A percentile compares a stretch with the other conserved stretches of the same genome.
Conservation (phyloP, 53 echinoderm and acorn worm species). For the Astropecten irregularis region DNA sequence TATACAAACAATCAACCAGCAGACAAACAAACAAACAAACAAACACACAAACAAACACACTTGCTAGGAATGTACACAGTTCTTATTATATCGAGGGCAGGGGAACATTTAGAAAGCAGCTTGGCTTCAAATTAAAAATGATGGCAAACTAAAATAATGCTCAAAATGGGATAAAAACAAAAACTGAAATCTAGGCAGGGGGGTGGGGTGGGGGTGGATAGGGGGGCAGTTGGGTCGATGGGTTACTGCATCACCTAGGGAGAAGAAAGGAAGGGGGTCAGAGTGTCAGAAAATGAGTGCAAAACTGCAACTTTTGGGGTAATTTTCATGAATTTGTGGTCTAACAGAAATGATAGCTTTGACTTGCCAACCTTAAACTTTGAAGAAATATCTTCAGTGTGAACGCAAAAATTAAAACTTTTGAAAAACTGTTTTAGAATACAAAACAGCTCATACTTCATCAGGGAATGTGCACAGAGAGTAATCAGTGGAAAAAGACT, state of each 20-base stretch:
- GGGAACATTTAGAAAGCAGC: no score
- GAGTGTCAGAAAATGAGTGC: conserved; percentile 28
- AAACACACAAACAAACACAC: no score
- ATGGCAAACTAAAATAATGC: no score
- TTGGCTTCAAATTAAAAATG: no score
- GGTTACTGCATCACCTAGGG: conserved; percentile 78
- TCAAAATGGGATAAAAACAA: neutral
- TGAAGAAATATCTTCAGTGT: no score
- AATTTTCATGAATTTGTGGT: neutral
- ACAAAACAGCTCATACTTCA: no score
- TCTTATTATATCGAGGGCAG: neutral
- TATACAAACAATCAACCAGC: neutral
- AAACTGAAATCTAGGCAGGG: conserved; percentile 55
- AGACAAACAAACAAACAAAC: neutral
- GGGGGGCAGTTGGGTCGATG: conserved; percentile 45
- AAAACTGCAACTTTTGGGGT: conserved; percentile 4
- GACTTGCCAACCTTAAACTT: neutral
- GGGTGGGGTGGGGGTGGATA: conserved; percentile 28
- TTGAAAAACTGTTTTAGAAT: no score
- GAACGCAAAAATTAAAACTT: no score
- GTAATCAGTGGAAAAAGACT: no score
- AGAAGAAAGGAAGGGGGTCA: conserved; percentile 64
- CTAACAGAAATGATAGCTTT: neutral
- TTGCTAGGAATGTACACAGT: neutral
- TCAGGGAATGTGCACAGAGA: no score